These are phyloP conservation scores for Heteronetta atricapilla DNA, from an alignment of 2,113 vertebrate species.

Conservation along the genomic window DNA sequence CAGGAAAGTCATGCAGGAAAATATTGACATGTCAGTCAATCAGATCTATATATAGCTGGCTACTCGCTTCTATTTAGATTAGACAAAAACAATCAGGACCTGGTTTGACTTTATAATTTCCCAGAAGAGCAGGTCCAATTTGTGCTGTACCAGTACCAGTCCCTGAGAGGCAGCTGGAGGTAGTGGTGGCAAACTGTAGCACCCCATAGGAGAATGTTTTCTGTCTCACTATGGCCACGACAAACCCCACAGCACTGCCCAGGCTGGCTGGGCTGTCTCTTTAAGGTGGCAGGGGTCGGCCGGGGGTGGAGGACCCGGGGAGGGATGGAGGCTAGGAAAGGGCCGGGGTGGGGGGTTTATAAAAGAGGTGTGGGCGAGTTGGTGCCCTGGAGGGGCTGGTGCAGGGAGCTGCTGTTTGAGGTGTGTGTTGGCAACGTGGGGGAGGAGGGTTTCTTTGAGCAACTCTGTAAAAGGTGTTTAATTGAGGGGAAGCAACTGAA, in stretches of 20 bases:
- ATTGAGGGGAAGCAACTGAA: too few species aligned
- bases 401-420: neutral
- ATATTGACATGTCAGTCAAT: neutral
- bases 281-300: neutral
- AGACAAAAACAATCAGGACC: neutral
- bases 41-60: neutral
- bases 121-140: neutral
- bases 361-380: neutral
- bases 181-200: neutral
- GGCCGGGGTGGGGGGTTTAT: too few species aligned
- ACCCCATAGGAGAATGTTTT: neutral
- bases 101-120: neutral
- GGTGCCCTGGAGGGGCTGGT: neutral
- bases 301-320: neutral
- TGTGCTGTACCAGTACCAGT: rapidly evolving
- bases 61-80: neutral
- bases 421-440: neutral
- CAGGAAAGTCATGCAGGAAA: constrained; percentile 43
- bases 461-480: neutral
- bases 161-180: neutral
- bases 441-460: neutral
- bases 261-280: neutral
- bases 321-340: neutral
- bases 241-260: neutral
- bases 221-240: neutral